Evolutionary conservation across 2,113 vertebrate species (phyloP), one percentile per base, ranked within the genome.

Genomic region (Cyanoramphus novaezelandiae): DNA sequence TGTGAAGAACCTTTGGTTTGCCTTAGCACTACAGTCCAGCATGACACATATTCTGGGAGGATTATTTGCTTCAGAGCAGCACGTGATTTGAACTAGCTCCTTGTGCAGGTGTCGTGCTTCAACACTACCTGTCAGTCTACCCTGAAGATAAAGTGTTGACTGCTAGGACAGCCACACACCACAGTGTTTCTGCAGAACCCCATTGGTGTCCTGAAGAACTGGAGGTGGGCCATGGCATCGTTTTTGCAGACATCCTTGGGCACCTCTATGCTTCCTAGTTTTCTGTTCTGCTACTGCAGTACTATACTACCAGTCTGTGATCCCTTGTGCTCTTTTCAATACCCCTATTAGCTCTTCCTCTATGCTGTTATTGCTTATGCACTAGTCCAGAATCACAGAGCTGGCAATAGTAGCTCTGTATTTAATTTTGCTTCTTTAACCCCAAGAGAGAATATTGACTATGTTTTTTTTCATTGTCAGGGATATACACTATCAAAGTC

Each of bases 81-180:
- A 17, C 1, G 0, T 57, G 20, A 24, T 70, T 81, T 60, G 53
- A 81, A 46, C 28, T 46, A 21, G 5, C 6, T 86, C 29, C n/a
- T 63, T 53, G 7, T 83, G 16, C 13, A 62, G 35, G 37, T 93
- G 31, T 37, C 1, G 2, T 44, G 29, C 35, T 86, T 89, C 44
- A 65, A 6, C 47, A 53, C 7, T 20, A 10, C 16, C 49, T 72
- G 10, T 37, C 60, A 74, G 41, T 33, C 46, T 84, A 25, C 14
- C 16, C 29, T 24, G 33, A 70, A 44, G 65, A 46, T 12, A 11
- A 80, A 90, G 37, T 31, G 23, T 43, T 0, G 8, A 9, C 82
- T 85, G 31, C 74, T 62, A 1, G 0, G 0, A 47, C 17, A 82
- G 3, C 19, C 47, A 64, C 2, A 7, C 11, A 11, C 28, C 3